phyloP scores from a whole-genome alignment of 37 sponge, comb jelly and placozoan species.

The Aplysina aerophoba region DNA sequence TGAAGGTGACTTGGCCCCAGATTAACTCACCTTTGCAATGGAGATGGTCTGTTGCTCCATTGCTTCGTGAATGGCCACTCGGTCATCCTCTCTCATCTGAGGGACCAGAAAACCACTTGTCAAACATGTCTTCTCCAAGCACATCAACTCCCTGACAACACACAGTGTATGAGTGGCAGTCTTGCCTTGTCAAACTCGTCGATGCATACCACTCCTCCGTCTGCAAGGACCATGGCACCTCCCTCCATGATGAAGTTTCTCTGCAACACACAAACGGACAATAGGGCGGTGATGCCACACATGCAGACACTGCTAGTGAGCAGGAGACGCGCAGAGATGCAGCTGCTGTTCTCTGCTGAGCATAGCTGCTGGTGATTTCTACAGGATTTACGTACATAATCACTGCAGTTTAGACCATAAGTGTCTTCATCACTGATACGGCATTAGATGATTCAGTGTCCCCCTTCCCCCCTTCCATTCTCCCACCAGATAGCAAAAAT shows the following conservation, averaged over 20 bases:
- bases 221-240: conserved; percentile 99
- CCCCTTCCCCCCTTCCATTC: background rate
- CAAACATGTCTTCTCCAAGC: background rate
- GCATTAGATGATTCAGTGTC: background rate
- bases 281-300: background rate
- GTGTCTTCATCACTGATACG: too few species aligned
- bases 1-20: background rate
- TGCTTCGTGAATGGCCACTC: conserved; percentile 99
- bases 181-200: conserved; percentile 99
- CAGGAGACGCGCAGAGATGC: too few species aligned
- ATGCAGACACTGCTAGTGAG: background rate
- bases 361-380: too few species aligned
- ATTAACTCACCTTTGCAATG: conserved; percentile 88
- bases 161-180: background rate
- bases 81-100: conserved; percentile 97
- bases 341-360: too few species aligned
- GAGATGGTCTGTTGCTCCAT: conserved; percentile 99
- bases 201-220: conserved; percentile 99
- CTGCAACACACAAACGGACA: conserved; percentile 30
- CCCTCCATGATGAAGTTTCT: conserved; percentile 98
- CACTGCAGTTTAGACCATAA: too few species aligned
- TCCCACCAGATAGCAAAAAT: too few species aligned
- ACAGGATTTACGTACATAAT: too few species aligned
- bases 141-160: background rate
- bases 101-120: background rate